Evolutionary conservation across 1,140 invertebrate genomes (phyloP).

Genomic region (Macrosteles quadrilineatus): DNA sequence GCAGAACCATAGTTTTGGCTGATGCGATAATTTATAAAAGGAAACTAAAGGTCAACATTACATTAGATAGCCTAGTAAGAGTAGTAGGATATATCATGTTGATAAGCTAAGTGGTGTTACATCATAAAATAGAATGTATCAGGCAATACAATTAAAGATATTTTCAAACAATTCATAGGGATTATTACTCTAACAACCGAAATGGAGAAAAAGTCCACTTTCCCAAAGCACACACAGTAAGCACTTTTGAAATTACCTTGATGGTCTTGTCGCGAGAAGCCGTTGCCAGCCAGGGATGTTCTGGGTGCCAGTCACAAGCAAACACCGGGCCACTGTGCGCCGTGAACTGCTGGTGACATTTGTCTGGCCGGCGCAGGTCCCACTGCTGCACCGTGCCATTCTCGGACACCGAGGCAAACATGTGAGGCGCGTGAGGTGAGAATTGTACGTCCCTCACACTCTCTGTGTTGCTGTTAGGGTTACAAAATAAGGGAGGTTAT

Average conservation of each 20-base stretch:
- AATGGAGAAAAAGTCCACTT: too few species aligned
- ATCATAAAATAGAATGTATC: too few species aligned
- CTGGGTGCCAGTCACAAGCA: slow-evolving; percentile 96
- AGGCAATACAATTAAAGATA: too few species aligned
- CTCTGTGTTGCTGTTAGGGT: slow-evolving; percentile 75
- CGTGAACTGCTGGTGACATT: slow-evolving; percentile 84
- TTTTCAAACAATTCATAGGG: too few species aligned
- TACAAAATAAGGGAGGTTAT: background rate
- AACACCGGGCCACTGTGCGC: slow-evolving; percentile 95
- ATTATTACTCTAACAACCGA: too few species aligned
- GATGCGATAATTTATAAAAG: too few species aligned
- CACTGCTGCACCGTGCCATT: slow-evolving; percentile 95
- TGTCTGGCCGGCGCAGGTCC: slow-evolving; percentile 81
- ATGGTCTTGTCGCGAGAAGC: slow-evolving; percentile 94
- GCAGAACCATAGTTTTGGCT: too few species aligned
- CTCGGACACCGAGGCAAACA: slow-evolving; percentile 91
- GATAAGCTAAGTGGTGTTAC: too few species aligned
- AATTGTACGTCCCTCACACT: slow-evolving; percentile 95
- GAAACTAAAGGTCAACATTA: too few species aligned
- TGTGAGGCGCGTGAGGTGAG: slow-evolving; percentile 78
- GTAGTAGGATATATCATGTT: too few species aligned
- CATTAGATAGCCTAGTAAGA: too few species aligned
- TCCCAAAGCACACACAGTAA: too few species aligned
- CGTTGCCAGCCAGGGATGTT: slow-evolving; percentile 85
- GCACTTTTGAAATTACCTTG: slow-evolving; percentile 76